A percentile compares a stretch with the other conserved stretches of the same genome.
phyloP scores from a whole-genome alignment of 2,888 invertebrate species.

The Zootermopsis nevadensis region DNA sequence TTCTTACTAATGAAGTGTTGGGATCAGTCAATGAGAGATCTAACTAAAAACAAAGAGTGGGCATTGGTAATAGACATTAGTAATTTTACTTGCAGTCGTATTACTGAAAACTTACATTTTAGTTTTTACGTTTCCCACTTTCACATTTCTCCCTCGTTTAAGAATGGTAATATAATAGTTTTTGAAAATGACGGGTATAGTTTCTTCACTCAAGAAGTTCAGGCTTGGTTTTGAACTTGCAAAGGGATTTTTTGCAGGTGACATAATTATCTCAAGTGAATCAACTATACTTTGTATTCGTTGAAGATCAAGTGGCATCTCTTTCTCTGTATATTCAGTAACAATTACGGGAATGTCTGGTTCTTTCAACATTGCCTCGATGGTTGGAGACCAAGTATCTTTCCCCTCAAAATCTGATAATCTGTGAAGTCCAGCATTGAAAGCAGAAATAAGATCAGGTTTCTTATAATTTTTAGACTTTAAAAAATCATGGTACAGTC shows the following conservation, averaged over 20 bases:
- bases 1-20: too few species aligned
- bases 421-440: constrained; percentile 79
- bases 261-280: constrained; percentile 66
- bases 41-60: too few species aligned
- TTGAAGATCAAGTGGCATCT: constrained; percentile 72
- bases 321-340: constrained; percentile 76
- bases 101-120: background rate
- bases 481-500: constrained; percentile 61
- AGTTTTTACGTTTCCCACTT: background rate
- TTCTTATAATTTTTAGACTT: constrained; percentile 50
- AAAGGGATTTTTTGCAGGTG: constrained; percentile 72
- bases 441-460: constrained; percentile 71
- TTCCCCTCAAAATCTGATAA: constrained; percentile 71
- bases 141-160: constrained; percentile 15
- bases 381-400: constrained; percentile 76
- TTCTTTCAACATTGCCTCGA: constrained; percentile 68
- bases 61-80: too few species aligned
- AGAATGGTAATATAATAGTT: constrained; percentile 68
- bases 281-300: constrained; percentile 66
- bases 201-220: constrained; percentile 79
- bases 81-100: too few species aligned
- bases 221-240: constrained; percentile 77
- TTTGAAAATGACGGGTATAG: constrained; percentile 77
- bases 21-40: too few species aligned
- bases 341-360: constrained; percentile 70